Base-by-base conservation (phyloP, 2,888 invertebrate species). In the Kryphioiulus occultus region DNA sequence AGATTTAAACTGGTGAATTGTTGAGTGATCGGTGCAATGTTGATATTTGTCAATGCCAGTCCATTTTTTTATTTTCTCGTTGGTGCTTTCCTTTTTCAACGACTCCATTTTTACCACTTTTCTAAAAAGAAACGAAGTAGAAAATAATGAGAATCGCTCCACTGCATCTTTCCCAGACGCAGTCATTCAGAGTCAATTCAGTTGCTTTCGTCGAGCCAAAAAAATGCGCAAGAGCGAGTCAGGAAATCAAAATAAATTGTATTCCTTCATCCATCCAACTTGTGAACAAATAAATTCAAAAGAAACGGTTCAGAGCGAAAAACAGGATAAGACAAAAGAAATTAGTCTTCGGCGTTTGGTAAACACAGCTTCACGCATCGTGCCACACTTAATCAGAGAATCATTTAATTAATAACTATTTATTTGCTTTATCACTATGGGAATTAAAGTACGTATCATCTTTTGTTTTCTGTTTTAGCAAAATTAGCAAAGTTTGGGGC, bases 11-110 rank as follows among this genome's bases (percentile, higher is more conserved):
- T 59, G 59, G 59, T 59, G 59, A 59, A 59, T 59, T 59, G 59
- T 59, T 59, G 53, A 86, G 53, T 86, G 86, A 86, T 86, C 68
- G 68, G 32, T 59, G 32, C 30, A 32, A 53, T 86, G 86, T 86
- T 86, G 86, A 86, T 44, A 86, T 86, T 86, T 86, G 86, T 86
- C 86, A 86, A 86, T 86, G 86, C 44, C 44, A 86, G 32, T 22
- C 86, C 9, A 19, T 26, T 47, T 86, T 84, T 30, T 84, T 84
- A 39, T 84, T 84, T 84, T 32, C 30, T 22, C 59, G 59, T 59
- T 59, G n/a, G 17, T 59, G 59, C 59, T 59, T n/a, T 59, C 10
- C 32, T 84, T 39, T 84, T 39, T 30, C 32, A 32, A 19, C 39
- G 39, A 84, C 35, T 35, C 39, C 39, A n/a, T 39, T 84, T 84